Evolutionary conservation across 35 echinoderm and acorn worm species (phyloP), one percentile per base, ranked within the genome.

Genomic region (Lytechinus pictus): DNA sequence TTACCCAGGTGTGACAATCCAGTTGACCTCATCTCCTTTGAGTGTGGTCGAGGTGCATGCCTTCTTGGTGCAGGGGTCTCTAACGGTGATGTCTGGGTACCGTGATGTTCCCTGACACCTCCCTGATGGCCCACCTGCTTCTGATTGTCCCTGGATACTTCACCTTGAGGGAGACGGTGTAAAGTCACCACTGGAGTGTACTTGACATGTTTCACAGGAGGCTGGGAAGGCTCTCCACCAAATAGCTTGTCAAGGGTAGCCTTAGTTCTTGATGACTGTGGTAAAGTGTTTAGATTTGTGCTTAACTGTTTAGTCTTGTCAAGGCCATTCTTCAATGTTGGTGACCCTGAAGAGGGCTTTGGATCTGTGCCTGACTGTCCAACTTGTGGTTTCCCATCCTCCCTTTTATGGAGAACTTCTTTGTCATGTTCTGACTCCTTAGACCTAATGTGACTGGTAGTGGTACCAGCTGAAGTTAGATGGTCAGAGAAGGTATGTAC

Each of bases 21-120:
- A 44, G 92, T 14, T 2, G 66, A n/a, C 86, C 60, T 94, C 33
- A 21, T 87, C 51, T 91, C 94, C 86, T 86, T 96, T 92, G 94
- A 58, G 96, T 94, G 94, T 54, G 97, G 97, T 79, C 92, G 72
- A 53, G 97, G 97, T 44, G 97, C 96, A 94, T 96, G 95, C 53
- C 92, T 96, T 57, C 97, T 94, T 71, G 97, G 97, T 52, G 97
- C 97, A 88, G 97, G 97, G 86, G 97, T 98, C 52, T 98, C 97
- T 52, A 98, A 57, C 9, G 97, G 97, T 14, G 97, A 98, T 6
- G 94, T 61, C 66, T 91, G 92, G 21, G 66, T 89, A 9, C 72
- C 61, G 51, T 87, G 61, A 44, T 92, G 19, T 57, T 52, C 33
- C n/a, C 14, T 95, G 14, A 79, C 87, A 94, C 24, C n/a, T 5